Conservation (phyloP, 2,113 vertebrate genomes). For the Stegastes partitus region DNA sequence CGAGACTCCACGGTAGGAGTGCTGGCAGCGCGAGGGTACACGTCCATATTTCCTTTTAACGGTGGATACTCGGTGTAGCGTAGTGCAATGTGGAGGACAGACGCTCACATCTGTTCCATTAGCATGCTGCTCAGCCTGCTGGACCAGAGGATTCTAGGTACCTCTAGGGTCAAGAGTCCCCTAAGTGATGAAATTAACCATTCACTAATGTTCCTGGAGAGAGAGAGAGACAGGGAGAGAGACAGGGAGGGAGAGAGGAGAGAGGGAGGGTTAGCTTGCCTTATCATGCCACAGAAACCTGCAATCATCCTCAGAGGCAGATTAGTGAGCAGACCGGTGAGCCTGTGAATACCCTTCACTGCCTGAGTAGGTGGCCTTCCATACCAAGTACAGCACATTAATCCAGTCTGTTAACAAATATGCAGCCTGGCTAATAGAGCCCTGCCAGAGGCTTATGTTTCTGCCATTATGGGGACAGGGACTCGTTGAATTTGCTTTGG, state of each 20-base stretch:
- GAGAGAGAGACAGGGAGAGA: neutral
- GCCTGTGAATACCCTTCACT: slow-evolving; percentile 73
- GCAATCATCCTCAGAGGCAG: slow-evolving; percentile 77
- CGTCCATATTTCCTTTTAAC: neutral
- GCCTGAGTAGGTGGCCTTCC: slow-evolving; percentile 76
- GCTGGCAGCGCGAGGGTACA: too few species aligned
- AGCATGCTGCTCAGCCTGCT: slow-evolving; percentile 38
- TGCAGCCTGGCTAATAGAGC: slow-evolving; percentile 76
- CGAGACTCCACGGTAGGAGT: too few species aligned
- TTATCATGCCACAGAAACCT: slow-evolving; percentile 71
- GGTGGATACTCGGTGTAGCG: neutral
- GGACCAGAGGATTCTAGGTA: slow-evolving; percentile 38
- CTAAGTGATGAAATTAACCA: slow-evolving; percentile 66
- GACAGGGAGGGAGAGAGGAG: neutral
- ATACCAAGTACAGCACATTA: slow-evolving; percentile 77
- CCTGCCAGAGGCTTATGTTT: slow-evolving; percentile 71
- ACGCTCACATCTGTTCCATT: slow-evolving; percentile 45
- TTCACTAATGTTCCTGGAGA: slow-evolving; percentile 58
- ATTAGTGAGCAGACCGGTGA: slow-evolving; percentile 75
- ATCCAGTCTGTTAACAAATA: slow-evolving; percentile 81
- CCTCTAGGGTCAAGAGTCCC: slow-evolving; percentile 66
- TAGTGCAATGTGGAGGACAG: neutral
- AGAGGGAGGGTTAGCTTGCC: slow-evolving; percentile 8
- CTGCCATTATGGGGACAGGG: slow-evolving; percentile 52
- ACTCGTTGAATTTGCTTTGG: slow-evolving; percentile 73